Base-by-base conservation (phyloP, 2,113 vertebrate genomes). In the Lasiurus cinereus region DNA sequence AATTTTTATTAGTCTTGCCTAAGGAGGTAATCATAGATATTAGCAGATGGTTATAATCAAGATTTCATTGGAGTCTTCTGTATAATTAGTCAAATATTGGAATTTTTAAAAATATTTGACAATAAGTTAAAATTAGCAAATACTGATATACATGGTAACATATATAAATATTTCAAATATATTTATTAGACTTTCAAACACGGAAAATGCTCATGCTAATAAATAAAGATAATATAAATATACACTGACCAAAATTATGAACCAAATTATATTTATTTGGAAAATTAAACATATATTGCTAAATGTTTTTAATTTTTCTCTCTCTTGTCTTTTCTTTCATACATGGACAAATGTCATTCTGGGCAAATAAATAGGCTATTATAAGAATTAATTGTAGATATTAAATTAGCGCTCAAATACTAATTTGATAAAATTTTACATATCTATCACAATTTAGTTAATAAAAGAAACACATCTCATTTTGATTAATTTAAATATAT, bases 1-100 rank as follows among this genome's bases (percentile, higher is more conserved):
- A 29, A 66, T 85, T 95, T 91, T 83, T 64, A 83, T 70, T 64
- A 79, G 13, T 84, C 43, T 79, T 66, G 19, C 46, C 46, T 83
- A 36, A 46, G 21, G n/a, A 73, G 36, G 24, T 21, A 90, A 56
- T 78, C 33, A 85, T 21, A 56, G 66, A 73, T 62, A 13, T 52
- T 72, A 72, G 18, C 64, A 89, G 54, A 66, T 50, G 31, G 31
- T 77, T 90, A 67, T 27, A 87, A 39, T 36, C 31, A 89, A 78
- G 48, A 73, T 54, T 89, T 43, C 19, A 85, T 43, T 54, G 52
- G 1, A 8, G 2, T 2, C 29, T 64, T 79, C 21, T 72, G 18
- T 24, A 1, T 43, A 64, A 50, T 87, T 74, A 56, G 39, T 83
- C 16, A 86, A 79, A 67, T 83, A 67, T 66, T 83, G 8, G 46